A percentile compares a stretch with the other conserved stretches of the same genome.
phyloP scores from a whole-genome alignment of 1,140 invertebrate species.

The Caenorhabditis elegans region DNA sequence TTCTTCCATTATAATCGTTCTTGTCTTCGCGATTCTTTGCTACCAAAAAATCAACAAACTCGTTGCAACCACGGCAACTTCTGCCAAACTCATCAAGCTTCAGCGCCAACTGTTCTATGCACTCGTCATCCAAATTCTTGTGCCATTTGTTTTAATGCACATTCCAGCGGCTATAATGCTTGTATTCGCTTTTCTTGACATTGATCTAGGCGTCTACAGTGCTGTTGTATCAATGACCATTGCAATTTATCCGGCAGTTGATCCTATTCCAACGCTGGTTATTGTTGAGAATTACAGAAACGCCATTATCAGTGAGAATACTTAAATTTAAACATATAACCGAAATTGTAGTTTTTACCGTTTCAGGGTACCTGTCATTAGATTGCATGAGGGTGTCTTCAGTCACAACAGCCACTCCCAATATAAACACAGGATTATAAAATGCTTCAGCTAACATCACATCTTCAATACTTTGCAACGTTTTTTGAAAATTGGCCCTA shows the following conservation, averaged over 20 bases:
- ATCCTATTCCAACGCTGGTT: not conserved
- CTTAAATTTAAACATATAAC: too few species aligned
- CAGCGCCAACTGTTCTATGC: not conserved
- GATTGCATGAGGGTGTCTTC: too few species aligned
- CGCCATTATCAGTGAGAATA: not conserved
- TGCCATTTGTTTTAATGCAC: constrained; percentile 3
- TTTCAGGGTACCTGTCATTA: not conserved
- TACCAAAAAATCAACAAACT: not conserved
- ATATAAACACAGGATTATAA: too few species aligned
- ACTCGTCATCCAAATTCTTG: not conserved
- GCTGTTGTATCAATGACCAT: not conserved
- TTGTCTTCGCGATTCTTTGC: not conserved
- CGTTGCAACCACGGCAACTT: not conserved
- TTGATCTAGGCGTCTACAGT: not conserved
- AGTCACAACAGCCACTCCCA: too few species aligned
- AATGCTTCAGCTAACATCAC: too few species aligned
- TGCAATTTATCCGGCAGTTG: constrained; percentile 9
- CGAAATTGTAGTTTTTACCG: too few species aligned
- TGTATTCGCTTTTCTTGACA: not conserved
- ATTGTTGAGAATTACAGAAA: not conserved
- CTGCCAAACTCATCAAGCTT: not conserved
- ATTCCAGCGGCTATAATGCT: not conserved
- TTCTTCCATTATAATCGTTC: not conserved
- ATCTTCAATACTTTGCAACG: too few species aligned
- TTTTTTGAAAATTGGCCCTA: too few species aligned